Conservation (phyloP, 2,888 invertebrate genomes). For the Lycophotia porphyrea region DNA sequence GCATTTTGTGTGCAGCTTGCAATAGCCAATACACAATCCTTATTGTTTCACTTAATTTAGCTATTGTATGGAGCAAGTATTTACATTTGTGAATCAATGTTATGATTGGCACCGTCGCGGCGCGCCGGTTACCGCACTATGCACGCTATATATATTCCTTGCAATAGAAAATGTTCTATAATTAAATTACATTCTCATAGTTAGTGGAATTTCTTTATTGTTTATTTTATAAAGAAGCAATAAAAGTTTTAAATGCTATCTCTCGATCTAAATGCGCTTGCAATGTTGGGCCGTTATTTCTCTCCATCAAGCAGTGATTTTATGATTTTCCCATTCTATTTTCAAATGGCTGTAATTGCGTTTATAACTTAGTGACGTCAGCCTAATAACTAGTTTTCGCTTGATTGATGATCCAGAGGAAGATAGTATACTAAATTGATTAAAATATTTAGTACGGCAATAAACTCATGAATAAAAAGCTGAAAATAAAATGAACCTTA, state of each 20-base stretch:
- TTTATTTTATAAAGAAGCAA: slow-evolving; percentile 58
- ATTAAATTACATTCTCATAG: slow-evolving; percentile 61
- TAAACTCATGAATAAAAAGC: slow-evolving; percentile 81
- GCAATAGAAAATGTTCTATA: slow-evolving; percentile 59
- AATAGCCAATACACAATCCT: slow-evolving; percentile 87
- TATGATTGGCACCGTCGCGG: slow-evolving; percentile 70
- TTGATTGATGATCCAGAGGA: slow-evolving; percentile 83
- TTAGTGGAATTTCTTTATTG: slow-evolving; percentile 60
- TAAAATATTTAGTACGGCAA: slow-evolving; percentile 82
- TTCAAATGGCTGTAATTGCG: slow-evolving; percentile 73
- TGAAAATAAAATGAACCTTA: slow-evolving; percentile 77
- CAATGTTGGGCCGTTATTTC: slow-evolving; percentile 59
- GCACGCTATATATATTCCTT: slow-evolving; percentile 54
- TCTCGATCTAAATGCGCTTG: slow-evolving; percentile 54
- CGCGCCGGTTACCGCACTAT: slow-evolving; percentile 51
- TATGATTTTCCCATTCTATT: slow-evolving; percentile 74
- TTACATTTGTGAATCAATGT: slow-evolving; percentile 83
- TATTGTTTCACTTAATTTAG: slow-evolving; percentile 89
- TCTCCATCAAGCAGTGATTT: slow-evolving; percentile 59
- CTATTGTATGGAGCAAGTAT: slow-evolving; percentile 87
- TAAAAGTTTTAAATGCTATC: slow-evolving; percentile 60
- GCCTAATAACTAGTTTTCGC: slow-evolving; percentile 79
- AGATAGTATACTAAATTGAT: slow-evolving; percentile 82
- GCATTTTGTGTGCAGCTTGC: slow-evolving; percentile 85
- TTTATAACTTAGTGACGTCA: slow-evolving; percentile 76